Base-by-base conservation (phyloP, 1,140 invertebrate species). In the Papilio helenus region DNA sequence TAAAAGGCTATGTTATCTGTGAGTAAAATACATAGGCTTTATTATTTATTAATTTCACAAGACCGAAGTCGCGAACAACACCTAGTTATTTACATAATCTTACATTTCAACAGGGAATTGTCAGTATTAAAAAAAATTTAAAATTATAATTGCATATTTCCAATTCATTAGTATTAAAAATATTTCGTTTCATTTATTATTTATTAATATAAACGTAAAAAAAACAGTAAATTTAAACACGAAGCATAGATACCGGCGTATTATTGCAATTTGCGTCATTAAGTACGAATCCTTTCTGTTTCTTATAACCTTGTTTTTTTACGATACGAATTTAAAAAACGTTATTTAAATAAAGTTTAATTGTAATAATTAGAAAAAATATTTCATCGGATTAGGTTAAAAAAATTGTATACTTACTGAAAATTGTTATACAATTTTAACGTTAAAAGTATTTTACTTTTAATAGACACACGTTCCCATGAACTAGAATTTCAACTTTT, bases 401-500 rank as follows among this genome's bases (percentile, higher is more conserved):
- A 26, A 29, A 61, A 46, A 2, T 8, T 8, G 9, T 20, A 61
- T 29, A 68, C 61, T 29, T 68, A 29, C 61, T 18, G 61, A 68
- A 68, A 68, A 68, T 29, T 29, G 26, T 34, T 68, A 29, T 16
- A 68, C 29, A 68, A 29, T 68, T 68, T 68, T 34, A 61, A 29
- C 26, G 16, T 29, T 29, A 29, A 68, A 29, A 29, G 26, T 68
- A 68, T 68, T 18, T 29, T 29, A 34, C 61, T 68, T 7, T 68
- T 68, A 14, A 68, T 16, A 18, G 26, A 68, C 29, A 29, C 16
- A 34, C 61, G 26, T 68, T 29, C 29, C 5, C 26, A 26, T 29
- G 23, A 29, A 34, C 61, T 29, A 68, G 55, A 76, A 76, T 18
- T 61, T 20, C 16, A 72, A 46, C 49, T 29, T 73, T 34, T 65